Conservation (phyloP, 1,140 invertebrate genomes). For the Euwallacea fornicatus region DNA sequence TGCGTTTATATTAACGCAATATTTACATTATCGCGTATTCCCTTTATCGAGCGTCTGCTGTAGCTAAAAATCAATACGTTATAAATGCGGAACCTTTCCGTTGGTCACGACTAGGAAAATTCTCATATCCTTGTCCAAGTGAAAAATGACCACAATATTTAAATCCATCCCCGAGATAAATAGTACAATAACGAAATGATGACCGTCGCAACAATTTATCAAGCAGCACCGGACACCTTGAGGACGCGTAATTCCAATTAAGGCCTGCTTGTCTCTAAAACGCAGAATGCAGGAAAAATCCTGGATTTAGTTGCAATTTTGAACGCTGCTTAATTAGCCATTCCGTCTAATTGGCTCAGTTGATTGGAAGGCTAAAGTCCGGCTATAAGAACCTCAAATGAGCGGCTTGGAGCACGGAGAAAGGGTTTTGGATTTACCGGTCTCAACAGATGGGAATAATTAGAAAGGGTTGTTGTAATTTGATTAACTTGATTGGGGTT, state of each 20-base stretch:
- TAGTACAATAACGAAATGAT: not conserved
- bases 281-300: not conserved
- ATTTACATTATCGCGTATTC: too few relatives aligned
- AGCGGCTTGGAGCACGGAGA: not conserved
- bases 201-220: not conserved
- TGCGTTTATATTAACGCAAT: too few relatives aligned
- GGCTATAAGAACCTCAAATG: not conserved
- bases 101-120: too few relatives aligned
- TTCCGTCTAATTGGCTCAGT: not conserved
- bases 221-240: not conserved
- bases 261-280: not conserved
- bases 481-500: not conserved
- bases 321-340: not conserved
- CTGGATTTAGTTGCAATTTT: not conserved
- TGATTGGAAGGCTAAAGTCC: not conserved
- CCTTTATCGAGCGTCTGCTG: too few relatives aligned
- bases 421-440: slow-evolving; percentile 3
- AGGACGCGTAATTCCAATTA: not conserved
- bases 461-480: slow-evolving; percentile 11
- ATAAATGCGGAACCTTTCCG: too few relatives aligned
- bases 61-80: too few relatives aligned
- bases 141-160: not conserved
- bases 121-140: not conserved
- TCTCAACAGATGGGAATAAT: slow-evolving; percentile 4
- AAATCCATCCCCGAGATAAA: not conserved